Conservation (phyloP, 2,113 vertebrate species). For the Otolemur garnettii region DNA sequence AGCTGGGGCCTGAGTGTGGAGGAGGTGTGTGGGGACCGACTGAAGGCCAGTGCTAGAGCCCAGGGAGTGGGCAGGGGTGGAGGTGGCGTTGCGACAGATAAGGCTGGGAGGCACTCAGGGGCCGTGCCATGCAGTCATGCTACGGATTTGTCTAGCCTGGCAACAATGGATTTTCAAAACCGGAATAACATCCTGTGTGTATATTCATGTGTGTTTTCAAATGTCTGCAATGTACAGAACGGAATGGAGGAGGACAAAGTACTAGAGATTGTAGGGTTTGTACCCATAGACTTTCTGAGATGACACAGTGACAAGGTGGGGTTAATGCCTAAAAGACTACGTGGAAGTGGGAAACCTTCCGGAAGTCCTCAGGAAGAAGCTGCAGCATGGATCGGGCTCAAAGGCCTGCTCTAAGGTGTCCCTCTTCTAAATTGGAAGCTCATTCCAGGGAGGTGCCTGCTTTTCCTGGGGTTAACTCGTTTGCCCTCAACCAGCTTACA, state of each 20-base stretch:
- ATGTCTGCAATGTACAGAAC: neutral
- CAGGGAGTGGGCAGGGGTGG: neutral
- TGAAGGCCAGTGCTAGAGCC: neutral
- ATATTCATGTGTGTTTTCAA: neutral
- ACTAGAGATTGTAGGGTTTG: neutral
- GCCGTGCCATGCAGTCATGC: neutral
- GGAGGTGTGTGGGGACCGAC: neutral
- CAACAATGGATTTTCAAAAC: constrained; percentile 10
- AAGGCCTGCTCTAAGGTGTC: neutral
- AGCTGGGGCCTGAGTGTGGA: neutral
- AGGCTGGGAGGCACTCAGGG: neutral
- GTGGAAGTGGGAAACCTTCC: neutral
- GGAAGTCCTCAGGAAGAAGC: neutral
- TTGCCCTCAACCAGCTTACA: neutral
- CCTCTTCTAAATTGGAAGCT: neutral
- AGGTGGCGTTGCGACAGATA: neutral
- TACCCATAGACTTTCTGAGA: neutral
- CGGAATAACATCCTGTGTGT: neutral
- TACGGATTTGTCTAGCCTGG: constrained; percentile 13
- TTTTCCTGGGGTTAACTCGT: neutral
- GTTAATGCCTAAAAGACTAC: neutral
- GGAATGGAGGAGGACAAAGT: neutral
- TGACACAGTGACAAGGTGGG: neutral
- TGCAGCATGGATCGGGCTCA: neutral
- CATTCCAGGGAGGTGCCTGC: neutral